Evolutionary conservation across 2,797 vertebrate species (phyloP).

Genomic region (Sebastes diaconus): DNA sequence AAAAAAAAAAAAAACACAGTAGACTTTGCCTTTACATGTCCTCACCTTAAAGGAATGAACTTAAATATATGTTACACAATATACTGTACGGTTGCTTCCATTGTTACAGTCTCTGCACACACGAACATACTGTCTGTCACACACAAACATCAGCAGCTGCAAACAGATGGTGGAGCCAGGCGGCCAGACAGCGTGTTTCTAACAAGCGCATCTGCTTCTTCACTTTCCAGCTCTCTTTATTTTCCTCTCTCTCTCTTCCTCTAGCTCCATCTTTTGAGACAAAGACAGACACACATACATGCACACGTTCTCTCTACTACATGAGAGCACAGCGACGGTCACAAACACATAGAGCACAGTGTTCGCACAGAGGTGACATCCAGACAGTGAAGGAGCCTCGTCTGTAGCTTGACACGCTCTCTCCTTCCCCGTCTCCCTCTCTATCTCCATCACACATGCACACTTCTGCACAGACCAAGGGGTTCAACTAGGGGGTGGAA

Average conservation of each 20-base stretch:
- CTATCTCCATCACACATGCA: background rate
- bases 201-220: conserved; percentile 75
- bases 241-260: background rate
- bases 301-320: conserved; percentile 14
- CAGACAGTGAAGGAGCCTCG: conserved; percentile 42
- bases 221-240: conserved; percentile 48
- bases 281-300: conserved; percentile 33
- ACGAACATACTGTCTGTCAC: conserved; percentile 18
- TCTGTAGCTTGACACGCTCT: conserved; percentile 4
- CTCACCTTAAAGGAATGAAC: background rate
- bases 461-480: background rate
- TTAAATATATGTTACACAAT: background rate
- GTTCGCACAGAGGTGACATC: conserved; percentile 53
- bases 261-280: conserved; percentile 23
- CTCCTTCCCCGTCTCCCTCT: too few species aligned
- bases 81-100: background rate
- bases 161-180: conserved; percentile 73
- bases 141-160: conserved; percentile 70
- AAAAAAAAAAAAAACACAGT: background rate
- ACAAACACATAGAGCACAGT: conserved; percentile 36
- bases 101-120: background rate
- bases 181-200: conserved; percentile 63
- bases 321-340: conserved; percentile 36
- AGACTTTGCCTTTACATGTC: background rate
- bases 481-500: background rate